phyloP scores from a whole-genome alignment of 2,888 invertebrate genomes.

The Crioceris asparagi region DNA sequence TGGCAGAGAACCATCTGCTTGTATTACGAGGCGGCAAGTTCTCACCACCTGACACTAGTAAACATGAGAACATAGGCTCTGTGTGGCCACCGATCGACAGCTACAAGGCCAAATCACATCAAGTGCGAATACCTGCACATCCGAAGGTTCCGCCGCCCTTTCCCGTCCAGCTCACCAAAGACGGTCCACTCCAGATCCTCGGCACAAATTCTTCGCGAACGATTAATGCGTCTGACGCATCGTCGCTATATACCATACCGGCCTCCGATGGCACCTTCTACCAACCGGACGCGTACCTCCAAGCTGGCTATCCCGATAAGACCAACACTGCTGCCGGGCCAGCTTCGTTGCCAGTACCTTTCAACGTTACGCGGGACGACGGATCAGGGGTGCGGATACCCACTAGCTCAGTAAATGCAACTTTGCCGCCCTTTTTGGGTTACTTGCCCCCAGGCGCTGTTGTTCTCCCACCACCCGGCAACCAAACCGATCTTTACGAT shows the following conservation, averaged over 20 bases:
- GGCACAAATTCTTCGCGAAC: conserved; percentile 68
- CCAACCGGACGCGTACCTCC: conserved; percentile 43
- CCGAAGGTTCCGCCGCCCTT: conserved; percentile 86
- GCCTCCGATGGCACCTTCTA: conserved; percentile 32
- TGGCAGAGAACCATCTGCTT: conserved; percentile 78
- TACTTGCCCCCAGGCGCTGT: conserved; percentile 53
- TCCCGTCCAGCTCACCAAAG: conserved; percentile 79
- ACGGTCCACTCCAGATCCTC: conserved; percentile 79
- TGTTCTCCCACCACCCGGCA: conserved; percentile 39
- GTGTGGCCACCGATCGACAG: conserved; percentile 75
- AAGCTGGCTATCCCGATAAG: conserved; percentile 48
- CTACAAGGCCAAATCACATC: conserved; percentile 71
- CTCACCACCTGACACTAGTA: conserved; percentile 40
- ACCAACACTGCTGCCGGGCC: conserved; percentile 57
- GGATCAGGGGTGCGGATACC: conserved; percentile 44
- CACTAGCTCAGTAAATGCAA: conserved; percentile 37
- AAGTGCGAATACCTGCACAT: conserved; percentile 72
- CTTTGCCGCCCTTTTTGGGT: conserved; percentile 39
- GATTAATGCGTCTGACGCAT: conserved; percentile 56
- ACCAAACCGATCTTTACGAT: conserved; percentile 61
- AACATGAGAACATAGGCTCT: conserved; percentile 38
- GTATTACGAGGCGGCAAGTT: conserved; percentile 71
- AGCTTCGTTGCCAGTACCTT: conserved; percentile 52
- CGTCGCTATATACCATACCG: conserved; percentile 34
- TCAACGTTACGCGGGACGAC: conserved; percentile 31